Evolutionary conservation across 92 coral and sea anemone genomes (phyloP).

Genomic region (Palythoa caribaeorum): DNA sequence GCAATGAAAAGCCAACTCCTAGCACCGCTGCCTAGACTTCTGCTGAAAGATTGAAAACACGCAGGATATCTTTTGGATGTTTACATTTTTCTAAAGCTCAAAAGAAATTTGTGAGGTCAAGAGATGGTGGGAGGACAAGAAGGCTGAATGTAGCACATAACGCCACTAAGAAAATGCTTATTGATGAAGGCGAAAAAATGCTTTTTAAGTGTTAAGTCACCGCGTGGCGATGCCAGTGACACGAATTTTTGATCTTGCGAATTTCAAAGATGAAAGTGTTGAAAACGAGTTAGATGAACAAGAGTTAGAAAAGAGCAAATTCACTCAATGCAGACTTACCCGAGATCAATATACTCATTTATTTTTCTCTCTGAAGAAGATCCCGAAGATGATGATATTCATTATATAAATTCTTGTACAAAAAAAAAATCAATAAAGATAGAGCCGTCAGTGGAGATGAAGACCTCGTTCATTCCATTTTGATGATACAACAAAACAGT

Average conservation of each 20-base stretch:
- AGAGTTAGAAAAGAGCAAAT: slow-evolving; percentile 34
- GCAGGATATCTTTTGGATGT: slow-evolving; percentile 57
- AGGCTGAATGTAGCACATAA: slow-evolving; percentile 41
- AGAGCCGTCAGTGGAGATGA: slow-evolving; percentile 46
- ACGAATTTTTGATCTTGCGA: slow-evolving; percentile 53
- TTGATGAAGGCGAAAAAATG: slow-evolving; percentile 53
- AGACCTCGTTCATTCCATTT: slow-evolving; percentile 49
- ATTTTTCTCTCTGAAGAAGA: neutral
- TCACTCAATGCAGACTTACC: slow-evolving; percentile 28
- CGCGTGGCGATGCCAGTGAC: slow-evolving; percentile 34
- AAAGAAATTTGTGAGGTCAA: slow-evolving; percentile 38
- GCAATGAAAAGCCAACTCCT: slow-evolving; percentile 3
- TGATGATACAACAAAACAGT: slow-evolving; percentile 28
- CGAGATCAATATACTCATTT: neutral
- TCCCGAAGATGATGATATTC: slow-evolving; percentile 50
- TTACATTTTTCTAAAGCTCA: slow-evolving; percentile 49
- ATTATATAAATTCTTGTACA: slow-evolving; percentile 33
- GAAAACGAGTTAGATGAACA: slow-evolving; percentile 29
- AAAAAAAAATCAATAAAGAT: slow-evolving; percentile 3
- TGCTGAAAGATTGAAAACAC: slow-evolving; percentile 23
- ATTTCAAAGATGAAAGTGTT: slow-evolving; percentile 55
- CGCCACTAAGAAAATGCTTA: slow-evolving; percentile 35
- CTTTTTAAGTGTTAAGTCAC: slow-evolving; percentile 44
- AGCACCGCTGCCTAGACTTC: neutral
- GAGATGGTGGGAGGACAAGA: slow-evolving; percentile 59